Base-by-base conservation (phyloP, 2,797 vertebrate species). In the Sebastolobus alascanus region DNA sequence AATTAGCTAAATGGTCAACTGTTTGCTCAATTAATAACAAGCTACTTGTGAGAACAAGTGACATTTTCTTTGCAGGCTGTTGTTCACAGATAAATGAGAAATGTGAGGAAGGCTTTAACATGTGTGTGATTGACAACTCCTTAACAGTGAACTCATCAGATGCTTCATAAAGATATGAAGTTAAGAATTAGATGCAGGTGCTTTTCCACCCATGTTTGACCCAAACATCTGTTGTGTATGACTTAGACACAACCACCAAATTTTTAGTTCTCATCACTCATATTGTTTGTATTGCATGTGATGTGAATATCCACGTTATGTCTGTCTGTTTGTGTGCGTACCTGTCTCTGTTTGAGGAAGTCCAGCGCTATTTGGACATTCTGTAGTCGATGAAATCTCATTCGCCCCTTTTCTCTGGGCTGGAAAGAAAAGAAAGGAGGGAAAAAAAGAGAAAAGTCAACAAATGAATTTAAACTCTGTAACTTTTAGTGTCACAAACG, bases 341-440 rank as follows among this genome's bases (percentile, higher is more conserved):
- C 98, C 98, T 99, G 98, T 91, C 98, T 96, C 93, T 99, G 98
- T 90, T 99, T 99, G 69, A 99, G 95, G 95, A 98, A 99, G 94
- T 99, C 97, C 93, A 99, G 93, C 2, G 98, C 98, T n/a, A 99
- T 99, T 93, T 99, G 98, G 84, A 99, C 98, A 67, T 99, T 99
- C 94, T 99, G 98, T 68, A 99, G 95, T 73, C 98, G 96, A 90
- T 99, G 98, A 90, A 99, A 99, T 70, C 98, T 97, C 98, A 99
- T 99, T 58, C 98, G 95, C 16, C 98, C 98, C 87, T 99, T 99
- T 94, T 99, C 98, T 82, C 98, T 97, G 1, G 98, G 98, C 98
- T 99, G 93, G 4, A 82, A 82, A 61, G 61, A 75, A 70, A 10
- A 73, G n/a, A 59, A 13, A 79, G 14, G 50, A 37, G n/a, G 37